Base-by-base conservation (phyloP, 2,888 invertebrate genomes). In the Eueremaeus valkanovi region DNA sequence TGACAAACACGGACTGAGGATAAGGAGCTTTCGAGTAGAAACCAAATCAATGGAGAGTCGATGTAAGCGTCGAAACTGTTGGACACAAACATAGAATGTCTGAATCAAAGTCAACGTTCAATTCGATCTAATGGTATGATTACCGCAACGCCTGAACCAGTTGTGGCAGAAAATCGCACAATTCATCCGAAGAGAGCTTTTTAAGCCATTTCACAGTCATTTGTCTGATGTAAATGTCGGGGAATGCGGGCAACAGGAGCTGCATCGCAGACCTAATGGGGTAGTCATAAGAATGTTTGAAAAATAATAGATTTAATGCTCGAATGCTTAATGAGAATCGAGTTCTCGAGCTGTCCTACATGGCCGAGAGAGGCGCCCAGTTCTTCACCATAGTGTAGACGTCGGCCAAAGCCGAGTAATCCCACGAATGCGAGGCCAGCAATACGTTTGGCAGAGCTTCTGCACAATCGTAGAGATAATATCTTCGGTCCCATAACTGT, bases 81-180 rank as follows among this genome's bases (percentile, higher is more conserved):
- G 13, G 21, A 16, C n/a, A n/a, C n/a, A n/a, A n/a, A n/a, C n/a
- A n/a, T n/a, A n/a, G n/a, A n/a, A n/a, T n/a, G n/a, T n/a, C n/a
- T n/a, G n/a, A n/a, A n/a, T n/a, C n/a, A n/a, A 55, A 27, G 21
- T 24, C 2, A 6, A 55, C 18, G n/a, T 55, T 24, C 42, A 45
- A 45, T 16, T 45, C 21, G n/a, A n/a, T n/a, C n/a, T n/a, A n/a
- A n/a, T n/a, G n/a, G n/a, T n/a, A 21, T 8, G 21, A 66, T 66
- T 66, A 78, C 90, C 96, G 85, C 75, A 87, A 79, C 0, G 85
- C 85, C 76, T 96, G 94, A 61, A 95, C 89, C 16, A 98, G 86
- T 82, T 99, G 98, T 0, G 98, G 97, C 81, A 98, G 85, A 83
- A 93, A 92, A 82, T 95, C 92, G 45, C 92, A 90, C 58, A 99